Percentiles rank a stretch among this genome's conserved stretches.
phyloP scores from a whole-genome alignment of 1,140 invertebrate genomes.

The Neuroterus valhalla region DNA sequence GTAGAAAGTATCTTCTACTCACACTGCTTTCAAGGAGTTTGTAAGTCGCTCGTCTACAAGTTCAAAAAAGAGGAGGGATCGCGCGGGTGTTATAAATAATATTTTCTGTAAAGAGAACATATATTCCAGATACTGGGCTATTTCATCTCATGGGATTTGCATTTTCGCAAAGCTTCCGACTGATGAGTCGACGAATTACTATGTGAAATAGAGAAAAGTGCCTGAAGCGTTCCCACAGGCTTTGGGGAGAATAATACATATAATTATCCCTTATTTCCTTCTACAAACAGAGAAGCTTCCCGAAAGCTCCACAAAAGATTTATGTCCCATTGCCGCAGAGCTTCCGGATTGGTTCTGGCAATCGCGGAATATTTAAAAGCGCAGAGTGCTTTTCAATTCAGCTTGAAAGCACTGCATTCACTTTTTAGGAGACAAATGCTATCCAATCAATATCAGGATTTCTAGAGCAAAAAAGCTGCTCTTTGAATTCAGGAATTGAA shows the following conservation, averaged over 20 bases:
- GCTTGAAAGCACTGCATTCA: constrained; percentile 13
- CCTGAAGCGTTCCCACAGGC: constrained; percentile 24
- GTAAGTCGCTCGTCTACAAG: too few species aligned
- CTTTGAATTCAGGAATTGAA: not conserved
- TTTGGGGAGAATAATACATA: constrained; percentile 28
- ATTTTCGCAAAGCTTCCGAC: constrained; percentile 40
- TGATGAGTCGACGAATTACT: constrained; percentile 43
- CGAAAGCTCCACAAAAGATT: constrained; percentile 15
- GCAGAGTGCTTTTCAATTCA: constrained; percentile 11
- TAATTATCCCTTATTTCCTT: constrained; percentile 36
- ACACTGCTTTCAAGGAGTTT: too few species aligned
- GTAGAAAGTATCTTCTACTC: too few species aligned
- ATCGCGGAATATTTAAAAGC: constrained; percentile 27
- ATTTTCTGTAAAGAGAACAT: not conserved
- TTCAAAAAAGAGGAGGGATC: too few species aligned
- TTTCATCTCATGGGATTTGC: constrained; percentile 31
- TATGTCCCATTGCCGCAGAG: not conserved
- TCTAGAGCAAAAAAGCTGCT: not conserved
- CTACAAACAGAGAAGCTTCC: not conserved
- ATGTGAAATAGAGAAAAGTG: constrained; percentile 34
- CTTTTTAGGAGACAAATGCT: constrained; percentile 6
- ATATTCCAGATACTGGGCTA: not conserved
- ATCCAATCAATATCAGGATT: not conserved
- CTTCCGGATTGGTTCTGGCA: constrained; percentile 3
- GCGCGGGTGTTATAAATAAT: not conserved